phyloP scores from a whole-genome alignment of 2,888 invertebrate species.

The Spisula subtruncata region DNA sequence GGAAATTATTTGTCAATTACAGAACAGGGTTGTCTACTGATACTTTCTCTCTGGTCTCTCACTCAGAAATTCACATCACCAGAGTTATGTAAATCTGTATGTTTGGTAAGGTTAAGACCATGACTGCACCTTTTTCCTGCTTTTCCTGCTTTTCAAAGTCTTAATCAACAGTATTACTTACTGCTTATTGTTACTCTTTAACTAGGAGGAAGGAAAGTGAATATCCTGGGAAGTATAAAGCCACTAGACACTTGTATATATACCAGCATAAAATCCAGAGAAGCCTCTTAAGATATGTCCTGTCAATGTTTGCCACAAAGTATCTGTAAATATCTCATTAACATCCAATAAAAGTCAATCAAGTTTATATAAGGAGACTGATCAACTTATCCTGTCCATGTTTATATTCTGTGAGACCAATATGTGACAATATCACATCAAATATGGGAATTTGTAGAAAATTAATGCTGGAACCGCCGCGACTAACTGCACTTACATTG shows the following conservation, averaged over 20 bases:
- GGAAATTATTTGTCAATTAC: slow-evolving; percentile 40
- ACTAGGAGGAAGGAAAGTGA: not conserved
- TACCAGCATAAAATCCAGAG: not conserved
- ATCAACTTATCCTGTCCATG: slow-evolving; percentile 14
- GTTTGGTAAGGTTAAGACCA: too few species aligned
- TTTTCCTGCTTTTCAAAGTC: too few species aligned
- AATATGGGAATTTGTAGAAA: not conserved
- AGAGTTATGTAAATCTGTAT: not conserved
- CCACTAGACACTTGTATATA: not conserved
- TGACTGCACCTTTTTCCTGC: too few species aligned
- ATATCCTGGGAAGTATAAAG: not conserved
- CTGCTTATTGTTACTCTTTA: not conserved
- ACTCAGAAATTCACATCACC: not conserved
- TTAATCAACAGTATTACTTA: not conserved
- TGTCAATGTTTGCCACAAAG: not conserved
- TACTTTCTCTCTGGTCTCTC: slow-evolving; percentile 5
- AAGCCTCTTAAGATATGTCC: slow-evolving; percentile 20
- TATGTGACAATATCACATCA: not conserved
- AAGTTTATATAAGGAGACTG: slow-evolving; percentile 10
- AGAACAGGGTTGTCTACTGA: not conserved
- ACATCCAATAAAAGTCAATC: slow-evolving; percentile 27
- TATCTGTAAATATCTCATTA: slow-evolving; percentile 34
- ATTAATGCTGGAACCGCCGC: not conserved
- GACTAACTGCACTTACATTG: too few species aligned
- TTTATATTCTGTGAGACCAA: not conserved